These are phyloP conservation scores for Sarcoramphus papa DNA, from an alignment of 2,797 vertebrate genomes.

Conservation along the genomic window DNA sequence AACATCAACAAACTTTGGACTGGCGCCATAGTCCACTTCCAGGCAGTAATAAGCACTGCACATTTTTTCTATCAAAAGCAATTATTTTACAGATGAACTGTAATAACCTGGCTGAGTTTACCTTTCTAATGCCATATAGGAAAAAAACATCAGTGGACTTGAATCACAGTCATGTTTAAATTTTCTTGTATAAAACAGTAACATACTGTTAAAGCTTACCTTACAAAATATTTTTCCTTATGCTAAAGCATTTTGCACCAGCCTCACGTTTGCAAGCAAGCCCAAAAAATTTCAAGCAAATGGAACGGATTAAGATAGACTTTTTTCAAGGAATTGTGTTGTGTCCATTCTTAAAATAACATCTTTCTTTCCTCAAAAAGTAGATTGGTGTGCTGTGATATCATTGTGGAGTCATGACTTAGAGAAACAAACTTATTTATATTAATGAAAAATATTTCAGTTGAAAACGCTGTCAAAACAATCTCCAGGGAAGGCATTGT, in stretches of 20 bases:
- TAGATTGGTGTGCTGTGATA: constrained; percentile 15
- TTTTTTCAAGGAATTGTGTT: constrained; percentile 19
- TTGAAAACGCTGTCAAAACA: constrained; percentile 67
- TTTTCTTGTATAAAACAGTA: neutral
- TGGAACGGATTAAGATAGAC: neutral
- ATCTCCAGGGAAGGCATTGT: constrained; percentile 42
- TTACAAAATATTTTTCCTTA: neutral
- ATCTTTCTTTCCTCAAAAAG: constrained; percentile 21
- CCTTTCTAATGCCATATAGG: neutral
- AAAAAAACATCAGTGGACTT: neutral
- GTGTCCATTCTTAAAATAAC: constrained; percentile 35
- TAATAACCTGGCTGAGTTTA: neutral
- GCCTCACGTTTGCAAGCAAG: neutral
- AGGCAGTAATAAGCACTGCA: neutral
- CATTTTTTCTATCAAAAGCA: constrained; percentile 14
- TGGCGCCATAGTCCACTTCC: neutral
- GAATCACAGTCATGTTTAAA: neutral
- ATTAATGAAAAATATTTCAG: constrained; percentile 57
- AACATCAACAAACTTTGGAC: neutral
- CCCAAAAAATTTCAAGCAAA: neutral
- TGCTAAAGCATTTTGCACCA: neutral
- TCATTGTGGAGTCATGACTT: constrained; percentile 23
- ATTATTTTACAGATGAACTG: neutral
- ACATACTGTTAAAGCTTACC: neutral
- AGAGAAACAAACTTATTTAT: constrained; percentile 18